phyloP scores from a whole-genome alignment of 2,797 vertebrate genomes.

The Trachops cirrhosus region DNA sequence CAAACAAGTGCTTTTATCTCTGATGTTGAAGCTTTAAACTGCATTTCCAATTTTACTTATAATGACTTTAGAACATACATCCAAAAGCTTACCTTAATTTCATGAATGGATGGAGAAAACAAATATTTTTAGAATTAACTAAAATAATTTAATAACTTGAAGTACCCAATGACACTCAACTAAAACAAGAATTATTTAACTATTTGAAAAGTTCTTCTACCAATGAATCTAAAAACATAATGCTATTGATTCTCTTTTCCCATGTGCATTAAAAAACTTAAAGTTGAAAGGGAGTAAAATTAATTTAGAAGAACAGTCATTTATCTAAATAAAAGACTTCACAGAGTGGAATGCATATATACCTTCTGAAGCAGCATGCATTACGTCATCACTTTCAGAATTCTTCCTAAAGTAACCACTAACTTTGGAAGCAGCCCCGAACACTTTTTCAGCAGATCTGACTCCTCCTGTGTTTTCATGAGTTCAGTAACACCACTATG shows the following conservation, averaged over 20 bases:
- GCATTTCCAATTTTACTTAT: constrained; percentile 2
- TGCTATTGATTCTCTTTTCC: neutral
- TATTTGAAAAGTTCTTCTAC: neutral
- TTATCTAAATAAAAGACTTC: neutral
- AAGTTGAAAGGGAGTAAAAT: neutral
- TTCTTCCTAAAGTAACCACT: neutral
- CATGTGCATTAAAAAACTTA: neutral
- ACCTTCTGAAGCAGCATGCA: neutral
- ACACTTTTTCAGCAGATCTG: neutral
- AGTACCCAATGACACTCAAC: neutral
- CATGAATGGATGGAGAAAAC: neutral
- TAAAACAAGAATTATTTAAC: constrained; percentile 7
- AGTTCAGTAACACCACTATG: neutral
- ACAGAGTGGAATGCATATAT: neutral
- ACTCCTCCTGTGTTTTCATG: neutral
- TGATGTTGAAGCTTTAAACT: constrained; percentile 6
- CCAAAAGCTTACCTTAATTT: constrained; percentile 20
- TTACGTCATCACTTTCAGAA: neutral
- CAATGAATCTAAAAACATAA: neutral
- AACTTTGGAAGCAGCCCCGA: neutral
- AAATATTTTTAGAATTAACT: neutral
- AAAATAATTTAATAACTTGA: neutral
- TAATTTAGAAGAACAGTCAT: neutral
- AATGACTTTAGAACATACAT: constrained; percentile 28
- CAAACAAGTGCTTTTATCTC: neutral